A percentile compares a stretch with the other conserved stretches of the same genome.
Conservation (phyloP, 2,113 vertebrate species). For the Tamias sibiricus region DNA sequence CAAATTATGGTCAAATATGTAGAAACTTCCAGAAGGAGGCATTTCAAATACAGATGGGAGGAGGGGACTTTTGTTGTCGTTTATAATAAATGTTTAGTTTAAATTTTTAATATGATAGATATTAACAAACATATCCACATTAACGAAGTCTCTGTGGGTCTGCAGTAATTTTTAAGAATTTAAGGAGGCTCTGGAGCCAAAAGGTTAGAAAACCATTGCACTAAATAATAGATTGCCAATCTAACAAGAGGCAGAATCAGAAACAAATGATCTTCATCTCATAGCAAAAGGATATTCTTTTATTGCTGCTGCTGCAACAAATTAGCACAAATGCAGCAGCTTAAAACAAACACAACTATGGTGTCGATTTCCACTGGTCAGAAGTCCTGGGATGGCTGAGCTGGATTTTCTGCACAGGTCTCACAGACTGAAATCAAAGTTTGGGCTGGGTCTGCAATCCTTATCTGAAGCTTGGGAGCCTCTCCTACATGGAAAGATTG, state of each 20-base stretch:
- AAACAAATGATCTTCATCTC: neutral
- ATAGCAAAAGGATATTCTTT: neutral
- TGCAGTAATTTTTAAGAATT: neutral
- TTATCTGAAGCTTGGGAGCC: neutral
- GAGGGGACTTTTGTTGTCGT: neutral
- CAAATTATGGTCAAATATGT: neutral
- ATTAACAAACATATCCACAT: neutral
- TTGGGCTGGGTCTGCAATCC: neutral
- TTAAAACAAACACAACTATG: neutral
- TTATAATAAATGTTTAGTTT: neutral
- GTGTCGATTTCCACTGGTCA: neutral
- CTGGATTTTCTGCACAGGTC: neutral
- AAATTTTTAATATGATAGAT: neutral
- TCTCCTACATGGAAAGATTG: neutral
- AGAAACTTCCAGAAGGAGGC: neutral
- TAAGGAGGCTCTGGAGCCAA: neutral
- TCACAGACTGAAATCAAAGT: neutral
- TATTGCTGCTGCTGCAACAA: neutral
- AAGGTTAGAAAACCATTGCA: neutral
- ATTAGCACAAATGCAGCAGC: neutral
- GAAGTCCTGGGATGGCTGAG: neutral
- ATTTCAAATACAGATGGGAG: neutral
- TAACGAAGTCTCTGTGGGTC: neutral
- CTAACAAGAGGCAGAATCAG: neutral
- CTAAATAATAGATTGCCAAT: neutral